phyloP scores from a whole-genome alignment of 64 coral and sea anemone species.

The Stichodactyla mertensii region DNA sequence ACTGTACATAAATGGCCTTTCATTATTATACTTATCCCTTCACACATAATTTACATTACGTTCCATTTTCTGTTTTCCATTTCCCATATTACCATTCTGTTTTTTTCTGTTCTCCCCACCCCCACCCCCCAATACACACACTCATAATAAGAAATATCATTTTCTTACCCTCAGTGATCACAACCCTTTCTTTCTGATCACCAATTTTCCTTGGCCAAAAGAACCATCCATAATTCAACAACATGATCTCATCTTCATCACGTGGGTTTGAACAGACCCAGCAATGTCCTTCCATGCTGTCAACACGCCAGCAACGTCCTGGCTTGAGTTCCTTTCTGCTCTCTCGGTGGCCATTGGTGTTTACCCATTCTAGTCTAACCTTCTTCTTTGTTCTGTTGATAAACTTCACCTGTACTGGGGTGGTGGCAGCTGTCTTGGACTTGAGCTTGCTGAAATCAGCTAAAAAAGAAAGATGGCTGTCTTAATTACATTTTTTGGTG shows the following conservation, averaged over 20 bases:
- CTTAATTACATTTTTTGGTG: neutral
- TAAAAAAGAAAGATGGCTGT: neutral
- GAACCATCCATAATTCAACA: slow-evolving; percentile 24
- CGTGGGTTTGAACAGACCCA: slow-evolving; percentile 10
- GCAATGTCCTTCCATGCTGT: slow-evolving; percentile 26
- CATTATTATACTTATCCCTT: neutral
- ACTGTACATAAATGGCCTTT: neutral
- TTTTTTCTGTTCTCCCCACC: neutral
- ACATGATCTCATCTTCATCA: slow-evolving; percentile 21
- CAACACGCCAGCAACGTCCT: slow-evolving; percentile 18
- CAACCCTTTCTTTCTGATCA: neutral
- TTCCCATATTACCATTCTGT: too few relatives aligned
- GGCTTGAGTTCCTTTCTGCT: slow-evolving; percentile 8
- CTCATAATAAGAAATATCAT: neutral
- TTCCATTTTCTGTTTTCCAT: too few relatives aligned
- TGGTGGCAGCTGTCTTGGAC: slow-evolving; percentile 19
- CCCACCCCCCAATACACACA: neutral
- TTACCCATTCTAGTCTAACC: slow-evolving; percentile 23
- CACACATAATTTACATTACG: too few relatives aligned
- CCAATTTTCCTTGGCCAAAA: slow-evolving; percentile 6
- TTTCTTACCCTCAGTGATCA: slow-evolving; percentile 23
- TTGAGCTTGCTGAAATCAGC: slow-evolving; percentile 15
- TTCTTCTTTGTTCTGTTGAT: slow-evolving; percentile 4
- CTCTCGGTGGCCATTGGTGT: slow-evolving; percentile 25
- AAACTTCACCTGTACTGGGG: slow-evolving; percentile 29